A percentile compares a stretch with the other conserved stretches of the same genome.
Evolutionary conservation across 2,888 invertebrate genomes (phyloP).

Genomic region (Agrilus mali): DNA sequence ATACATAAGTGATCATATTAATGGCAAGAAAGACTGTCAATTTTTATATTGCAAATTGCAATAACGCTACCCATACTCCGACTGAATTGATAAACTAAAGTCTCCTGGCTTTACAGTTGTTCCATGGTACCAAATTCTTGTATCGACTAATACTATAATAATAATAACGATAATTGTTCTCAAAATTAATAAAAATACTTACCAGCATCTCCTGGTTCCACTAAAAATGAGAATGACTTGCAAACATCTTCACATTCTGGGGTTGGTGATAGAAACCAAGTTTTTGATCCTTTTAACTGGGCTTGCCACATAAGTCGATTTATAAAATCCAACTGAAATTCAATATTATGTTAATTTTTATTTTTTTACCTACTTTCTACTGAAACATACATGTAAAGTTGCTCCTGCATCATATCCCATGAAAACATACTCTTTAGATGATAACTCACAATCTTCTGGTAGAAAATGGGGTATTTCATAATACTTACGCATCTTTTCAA

Average conservation of each 20-base stretch:
- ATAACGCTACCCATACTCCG: conserved; percentile 68
- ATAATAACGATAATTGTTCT: background rate
- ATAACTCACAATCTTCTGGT: conserved; percentile 78
- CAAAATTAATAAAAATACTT: conserved; percentile 22
- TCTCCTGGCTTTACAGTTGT: conserved; percentile 70
- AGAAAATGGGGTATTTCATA: conserved; percentile 76
- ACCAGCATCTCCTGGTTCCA: conserved; percentile 79
- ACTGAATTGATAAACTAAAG: conserved; percentile 79
- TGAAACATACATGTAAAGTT: conserved; percentile 67
- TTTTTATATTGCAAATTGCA: background rate
- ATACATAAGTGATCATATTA: too few species aligned
- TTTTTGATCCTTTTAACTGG: conserved; percentile 74
- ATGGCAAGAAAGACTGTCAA: background rate
- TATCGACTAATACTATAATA: conserved; percentile 69
- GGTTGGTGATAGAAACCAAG: conserved; percentile 72
- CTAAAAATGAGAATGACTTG: conserved; percentile 58
- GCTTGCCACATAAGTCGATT: conserved; percentile 90
- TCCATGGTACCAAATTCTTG: conserved; percentile 84
- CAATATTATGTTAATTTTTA: background rate
- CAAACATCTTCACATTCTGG: conserved; percentile 78
- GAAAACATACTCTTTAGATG: conserved; percentile 81
- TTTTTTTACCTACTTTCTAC: conserved; percentile 1
- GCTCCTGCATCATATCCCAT: conserved; percentile 86
- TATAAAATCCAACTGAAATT: conserved; percentile 74
- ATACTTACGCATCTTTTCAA: conserved; percentile 57